Conservation (phyloP, 2,113 vertebrate genomes). For the Fulmarus glacialis region DNA sequence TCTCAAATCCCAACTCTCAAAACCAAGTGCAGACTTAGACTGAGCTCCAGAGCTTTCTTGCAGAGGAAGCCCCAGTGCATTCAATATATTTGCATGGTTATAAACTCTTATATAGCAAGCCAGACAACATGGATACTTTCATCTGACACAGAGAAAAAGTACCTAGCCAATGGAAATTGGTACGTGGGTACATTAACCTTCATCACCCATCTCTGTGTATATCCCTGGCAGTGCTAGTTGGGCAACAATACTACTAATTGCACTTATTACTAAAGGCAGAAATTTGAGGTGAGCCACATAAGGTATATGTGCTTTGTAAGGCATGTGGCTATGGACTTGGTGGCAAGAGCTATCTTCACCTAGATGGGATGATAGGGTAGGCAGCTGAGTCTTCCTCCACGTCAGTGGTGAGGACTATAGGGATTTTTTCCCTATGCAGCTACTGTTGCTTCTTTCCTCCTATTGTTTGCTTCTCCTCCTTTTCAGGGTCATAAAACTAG, state of each 20-base stretch:
- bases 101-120: neutral
- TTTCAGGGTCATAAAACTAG: neutral
- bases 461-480: neutral
- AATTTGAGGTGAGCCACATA: neutral
- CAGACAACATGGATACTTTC: neutral
- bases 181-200: neutral
- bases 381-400: neutral
- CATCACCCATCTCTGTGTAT: neutral
- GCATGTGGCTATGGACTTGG: neutral
- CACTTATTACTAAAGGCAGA: neutral
- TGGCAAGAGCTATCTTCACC: neutral
- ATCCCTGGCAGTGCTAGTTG: neutral
- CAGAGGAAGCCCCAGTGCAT: neutral
- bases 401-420: neutral
- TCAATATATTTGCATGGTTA: neutral
- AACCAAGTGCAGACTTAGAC: neutral
- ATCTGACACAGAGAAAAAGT: neutral
- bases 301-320: neutral
- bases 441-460: neutral
- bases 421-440: neutral
- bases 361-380: too few relatives aligned
- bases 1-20: neutral
- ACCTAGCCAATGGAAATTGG: neutral
- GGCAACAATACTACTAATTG: neutral
- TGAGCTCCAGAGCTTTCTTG: neutral